Evolutionary conservation across 2,888 invertebrate genomes (phyloP).

Genomic region (Stenoptilia bipunctidactyla): DNA sequence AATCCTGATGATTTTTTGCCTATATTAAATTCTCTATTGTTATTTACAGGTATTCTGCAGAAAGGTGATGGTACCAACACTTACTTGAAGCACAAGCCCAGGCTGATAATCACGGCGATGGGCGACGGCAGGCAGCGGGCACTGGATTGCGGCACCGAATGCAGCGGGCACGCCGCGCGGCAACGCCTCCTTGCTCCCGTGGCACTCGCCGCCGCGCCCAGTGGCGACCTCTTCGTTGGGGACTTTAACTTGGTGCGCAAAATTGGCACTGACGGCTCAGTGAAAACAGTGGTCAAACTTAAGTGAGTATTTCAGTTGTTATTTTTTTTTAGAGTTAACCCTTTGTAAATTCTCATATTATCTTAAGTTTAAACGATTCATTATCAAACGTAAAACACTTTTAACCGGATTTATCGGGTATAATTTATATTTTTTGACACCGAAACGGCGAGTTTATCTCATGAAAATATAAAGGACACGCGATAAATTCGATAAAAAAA

Average conservation of each 20-base stretch:
- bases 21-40: background rate
- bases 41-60: conserved; percentile 85
- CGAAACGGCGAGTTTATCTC: too few species aligned
- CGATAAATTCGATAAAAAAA: too few species aligned
- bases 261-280: conserved; percentile 87
- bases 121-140: conserved; percentile 93
- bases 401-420: background rate
- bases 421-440: background rate
- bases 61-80: conserved; percentile 98
- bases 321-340: background rate
- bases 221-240: conserved; percentile 95
- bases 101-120: conserved; percentile 91
- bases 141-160: conserved; percentile 80
- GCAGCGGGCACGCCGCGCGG: conserved; percentile 79
- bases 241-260: conserved; percentile 95
- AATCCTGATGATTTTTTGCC: too few species aligned
- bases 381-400: too few species aligned
- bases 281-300: conserved; percentile 82
- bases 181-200: conserved; percentile 92
- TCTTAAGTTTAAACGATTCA: too few species aligned
- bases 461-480: too few species aligned
- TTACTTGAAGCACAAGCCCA: conserved; percentile 92
- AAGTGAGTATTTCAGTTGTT: conserved; percentile 74
- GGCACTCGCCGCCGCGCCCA: conserved; percentile 90
- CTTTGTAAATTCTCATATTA: too few species aligned